Conservation (phyloP, 2,888 invertebrate genomes). For the Chirona hameri region DNA sequence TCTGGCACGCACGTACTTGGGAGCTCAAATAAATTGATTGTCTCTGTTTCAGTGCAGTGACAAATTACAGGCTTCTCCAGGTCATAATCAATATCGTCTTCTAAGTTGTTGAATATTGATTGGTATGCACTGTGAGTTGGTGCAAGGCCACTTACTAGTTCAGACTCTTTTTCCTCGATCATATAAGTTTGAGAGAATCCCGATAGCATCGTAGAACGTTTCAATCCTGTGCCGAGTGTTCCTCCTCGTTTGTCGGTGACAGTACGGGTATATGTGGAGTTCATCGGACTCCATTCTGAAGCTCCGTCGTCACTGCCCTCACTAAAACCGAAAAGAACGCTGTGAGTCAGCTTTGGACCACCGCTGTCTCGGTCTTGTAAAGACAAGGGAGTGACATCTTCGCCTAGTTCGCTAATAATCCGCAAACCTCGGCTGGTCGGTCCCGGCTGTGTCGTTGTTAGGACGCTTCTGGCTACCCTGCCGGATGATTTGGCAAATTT, state of each 20-base stretch:
- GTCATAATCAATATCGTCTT: not conserved
- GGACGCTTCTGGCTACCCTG: not conserved
- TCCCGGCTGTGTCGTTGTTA: not conserved
- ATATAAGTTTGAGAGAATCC: conserved; percentile 5
- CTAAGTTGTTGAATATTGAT: not conserved
- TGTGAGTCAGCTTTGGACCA: not conserved
- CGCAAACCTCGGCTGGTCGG: not conserved
- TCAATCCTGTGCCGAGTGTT: not conserved
- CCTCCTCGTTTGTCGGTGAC: conserved; percentile 1
- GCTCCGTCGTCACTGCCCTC: not conserved
- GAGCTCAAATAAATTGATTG: not conserved
- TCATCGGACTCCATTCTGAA: not conserved
- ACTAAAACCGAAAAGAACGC: not conserved
- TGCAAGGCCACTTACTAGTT: not conserved
- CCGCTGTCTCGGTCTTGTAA: not conserved
- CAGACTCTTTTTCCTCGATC: not conserved
- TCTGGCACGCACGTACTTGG: not conserved
- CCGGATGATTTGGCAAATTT: not conserved
- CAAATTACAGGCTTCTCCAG: not conserved
- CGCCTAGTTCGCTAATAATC: not conserved
- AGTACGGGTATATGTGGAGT: not conserved
- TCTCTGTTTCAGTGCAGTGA: not conserved
- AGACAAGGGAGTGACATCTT: not conserved
- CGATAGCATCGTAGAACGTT: not conserved
- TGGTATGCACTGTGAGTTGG: not conserved